Conservation (phyloP, 2,888 invertebrate genomes). For the Meta bourneti region DNA sequence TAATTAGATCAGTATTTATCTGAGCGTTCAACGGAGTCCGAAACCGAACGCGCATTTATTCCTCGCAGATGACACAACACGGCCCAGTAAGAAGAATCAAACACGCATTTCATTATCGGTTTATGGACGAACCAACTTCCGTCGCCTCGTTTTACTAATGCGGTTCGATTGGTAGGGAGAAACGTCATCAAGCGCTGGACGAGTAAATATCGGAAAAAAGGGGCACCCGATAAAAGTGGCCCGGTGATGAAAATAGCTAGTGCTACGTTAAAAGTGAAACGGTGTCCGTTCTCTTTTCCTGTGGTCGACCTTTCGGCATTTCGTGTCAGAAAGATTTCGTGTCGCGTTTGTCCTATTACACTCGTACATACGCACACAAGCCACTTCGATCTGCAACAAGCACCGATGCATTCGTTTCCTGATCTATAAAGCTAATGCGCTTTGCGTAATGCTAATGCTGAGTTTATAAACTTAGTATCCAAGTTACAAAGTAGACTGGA, state of each 20-base stretch:
- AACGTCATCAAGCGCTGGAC: neutral
- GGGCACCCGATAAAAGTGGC: neutral
- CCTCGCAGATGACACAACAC: too few relatives aligned
- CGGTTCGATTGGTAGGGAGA: neutral
- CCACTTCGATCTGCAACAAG: too few relatives aligned
- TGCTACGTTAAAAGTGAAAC: neutral
- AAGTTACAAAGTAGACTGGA: too few relatives aligned
- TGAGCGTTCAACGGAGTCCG: too few relatives aligned
- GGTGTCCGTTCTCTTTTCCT: neutral
- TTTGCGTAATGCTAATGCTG: too few relatives aligned
- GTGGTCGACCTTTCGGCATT: constrained; percentile 20
- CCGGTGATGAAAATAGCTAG: neutral
- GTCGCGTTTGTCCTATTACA: neutral
- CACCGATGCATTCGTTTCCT: too few relatives aligned
- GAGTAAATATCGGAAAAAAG: neutral
- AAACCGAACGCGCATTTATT: too few relatives aligned
- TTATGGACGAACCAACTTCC: neutral
- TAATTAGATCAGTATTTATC: too few relatives aligned
- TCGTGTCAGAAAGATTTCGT: neutral
- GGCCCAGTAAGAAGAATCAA: too few relatives aligned
- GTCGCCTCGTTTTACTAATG: neutral
- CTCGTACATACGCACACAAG: too few relatives aligned
- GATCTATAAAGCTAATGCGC: too few relatives aligned
- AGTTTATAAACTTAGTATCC: too few relatives aligned
- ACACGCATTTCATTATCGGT: neutral